Evolutionary conservation across 2,797 vertebrate species (phyloP).

Genomic region (Mustela erminea): DNA sequence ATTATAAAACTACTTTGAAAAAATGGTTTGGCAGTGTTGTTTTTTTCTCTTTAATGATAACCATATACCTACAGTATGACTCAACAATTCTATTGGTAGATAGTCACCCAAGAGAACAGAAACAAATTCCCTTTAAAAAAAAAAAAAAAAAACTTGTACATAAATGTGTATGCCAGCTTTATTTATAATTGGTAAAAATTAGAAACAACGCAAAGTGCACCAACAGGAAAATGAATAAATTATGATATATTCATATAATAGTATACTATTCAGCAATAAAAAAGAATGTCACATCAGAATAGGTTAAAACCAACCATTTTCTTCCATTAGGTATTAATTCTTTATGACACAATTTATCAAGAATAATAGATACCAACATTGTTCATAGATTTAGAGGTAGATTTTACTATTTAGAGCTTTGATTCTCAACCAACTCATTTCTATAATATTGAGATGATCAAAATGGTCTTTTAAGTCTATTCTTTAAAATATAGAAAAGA

Average conservation of each 20-base stretch:
- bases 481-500: not conserved
- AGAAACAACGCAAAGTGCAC: not conserved
- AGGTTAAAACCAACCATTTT: not conserved
- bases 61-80: not conserved
- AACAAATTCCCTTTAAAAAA: not conserved
- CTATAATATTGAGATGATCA: constrained; percentile 8
- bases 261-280: not conserved
- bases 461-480: constrained; percentile 11
- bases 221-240: not conserved
- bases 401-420: constrained; percentile 1
- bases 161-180: constrained; percentile 30
- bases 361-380: not conserved
- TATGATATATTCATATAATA: not conserved
- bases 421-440: constrained; percentile 4
- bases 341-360: not conserved
- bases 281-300: not conserved
- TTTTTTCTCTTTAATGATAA: constrained; percentile 1
- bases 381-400: not conserved
- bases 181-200: constrained; percentile 26
- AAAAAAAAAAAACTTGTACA: not conserved
- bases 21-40: not conserved
- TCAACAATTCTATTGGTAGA: constrained; percentile 41
- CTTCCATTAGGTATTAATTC: not conserved
- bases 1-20: constrained; percentile 27
- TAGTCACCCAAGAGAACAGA: constrained; percentile 25